Conservation (phyloP, 2,113 vertebrate species). For the Pampusana beccarii region DNA sequence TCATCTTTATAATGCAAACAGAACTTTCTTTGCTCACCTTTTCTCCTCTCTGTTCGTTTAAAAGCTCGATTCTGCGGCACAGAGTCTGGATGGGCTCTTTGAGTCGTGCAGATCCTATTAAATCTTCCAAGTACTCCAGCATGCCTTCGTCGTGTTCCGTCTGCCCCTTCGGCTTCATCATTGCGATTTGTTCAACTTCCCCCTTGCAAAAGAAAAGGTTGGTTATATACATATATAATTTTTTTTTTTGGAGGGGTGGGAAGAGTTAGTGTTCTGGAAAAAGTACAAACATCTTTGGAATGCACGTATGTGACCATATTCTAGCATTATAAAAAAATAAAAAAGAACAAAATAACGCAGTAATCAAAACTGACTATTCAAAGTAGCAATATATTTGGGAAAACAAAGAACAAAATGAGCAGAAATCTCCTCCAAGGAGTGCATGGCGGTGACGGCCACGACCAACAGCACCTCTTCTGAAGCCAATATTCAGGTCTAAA, state of each 20-base stretch:
- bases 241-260: neutral
- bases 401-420: neutral
- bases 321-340: neutral
- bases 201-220: slow-evolving; percentile 79
- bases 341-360: neutral
- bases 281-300: neutral
- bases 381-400: neutral
- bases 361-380: neutral
- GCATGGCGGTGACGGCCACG: neutral
- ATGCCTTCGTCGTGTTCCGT: slow-evolving; percentile 95
- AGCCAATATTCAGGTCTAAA: neutral
- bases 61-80: slow-evolving; percentile 85
- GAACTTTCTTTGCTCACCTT: slow-evolving; percentile 80
- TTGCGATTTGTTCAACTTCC: slow-evolving; percentile 96
- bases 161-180: slow-evolving; percentile 99
- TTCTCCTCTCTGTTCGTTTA: slow-evolving; percentile 93
- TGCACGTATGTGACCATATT: neutral
- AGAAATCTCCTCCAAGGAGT: neutral
- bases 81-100: slow-evolving; percentile 89
- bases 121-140: slow-evolving; percentile 96
- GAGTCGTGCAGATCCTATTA: slow-evolving; percentile 93
- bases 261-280: neutral
- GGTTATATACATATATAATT: no score
- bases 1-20: neutral
- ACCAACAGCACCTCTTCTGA: neutral